phyloP scores from a whole-genome alignment of 2,888 invertebrate species.

The Piscicola geometra region DNA sequence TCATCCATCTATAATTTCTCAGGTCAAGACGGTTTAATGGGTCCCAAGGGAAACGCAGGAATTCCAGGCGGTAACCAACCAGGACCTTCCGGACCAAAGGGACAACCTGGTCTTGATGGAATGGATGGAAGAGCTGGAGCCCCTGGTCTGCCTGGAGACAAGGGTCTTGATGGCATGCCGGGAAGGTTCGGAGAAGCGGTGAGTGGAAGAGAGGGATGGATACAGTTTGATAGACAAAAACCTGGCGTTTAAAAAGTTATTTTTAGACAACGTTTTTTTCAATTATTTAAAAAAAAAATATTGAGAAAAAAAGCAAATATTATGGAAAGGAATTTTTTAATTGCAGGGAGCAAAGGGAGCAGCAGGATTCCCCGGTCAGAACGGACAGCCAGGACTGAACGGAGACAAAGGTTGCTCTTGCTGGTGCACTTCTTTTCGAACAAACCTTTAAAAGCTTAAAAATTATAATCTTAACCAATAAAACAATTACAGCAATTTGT shows the following conservation, averaged over 20 bases:
- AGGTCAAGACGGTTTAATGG: slow-evolving; percentile 7
- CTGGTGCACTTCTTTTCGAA: too few species aligned
- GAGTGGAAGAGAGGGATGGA: too few species aligned
- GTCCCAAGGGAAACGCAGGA: slow-evolving; percentile 27
- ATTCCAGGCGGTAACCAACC: slow-evolving; percentile 15
- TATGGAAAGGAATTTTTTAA: too few species aligned
- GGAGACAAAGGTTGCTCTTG: not conserved
- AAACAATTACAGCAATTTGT: too few species aligned
- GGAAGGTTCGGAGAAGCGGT: not conserved
- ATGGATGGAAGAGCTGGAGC: not conserved
- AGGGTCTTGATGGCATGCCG: slow-evolving; percentile 21
- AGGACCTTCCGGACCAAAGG: slow-evolving; percentile 31
- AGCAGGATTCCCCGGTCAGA: slow-evolving; percentile 21
- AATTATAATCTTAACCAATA: too few species aligned
- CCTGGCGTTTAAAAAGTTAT: not conserved
- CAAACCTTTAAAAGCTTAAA: not conserved
- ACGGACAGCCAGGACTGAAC: not conserved
- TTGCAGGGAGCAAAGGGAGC: slow-evolving; percentile 35
- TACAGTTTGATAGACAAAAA: slow-evolving; percentile 18
- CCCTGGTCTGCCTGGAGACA: slow-evolving; percentile 7
- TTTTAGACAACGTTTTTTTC: too few species aligned
- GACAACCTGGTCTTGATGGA: slow-evolving; percentile 14
- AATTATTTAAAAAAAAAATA: not conserved
- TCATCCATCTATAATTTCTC: too few species aligned
- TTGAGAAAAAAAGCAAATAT: too few species aligned